These are phyloP conservation scores for Procavia capensis DNA, from an alignment of 2,113 vertebrate species.

Conservation along the genomic window DNA sequence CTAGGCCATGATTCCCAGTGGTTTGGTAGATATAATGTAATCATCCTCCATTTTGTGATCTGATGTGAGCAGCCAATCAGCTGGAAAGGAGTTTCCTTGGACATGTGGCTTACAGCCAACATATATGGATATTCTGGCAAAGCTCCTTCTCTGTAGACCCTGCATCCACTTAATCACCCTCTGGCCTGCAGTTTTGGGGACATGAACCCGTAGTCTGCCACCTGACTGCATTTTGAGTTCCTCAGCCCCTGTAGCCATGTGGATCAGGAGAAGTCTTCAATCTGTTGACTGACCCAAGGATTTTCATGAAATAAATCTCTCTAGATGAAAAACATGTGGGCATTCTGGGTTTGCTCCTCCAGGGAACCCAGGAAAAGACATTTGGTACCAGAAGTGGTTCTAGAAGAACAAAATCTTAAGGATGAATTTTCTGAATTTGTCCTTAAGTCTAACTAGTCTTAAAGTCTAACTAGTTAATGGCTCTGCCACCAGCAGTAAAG, in stretches of 20 bases:
- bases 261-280: not conserved
- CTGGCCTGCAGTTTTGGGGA: not conserved
- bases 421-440: no score
- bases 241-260: not conserved
- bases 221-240: not conserved
- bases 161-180: not conserved
- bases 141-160: not conserved
- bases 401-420: no score
- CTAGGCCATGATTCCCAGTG: not conserved
- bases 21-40: not conserved
- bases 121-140: not conserved
- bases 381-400: no score
- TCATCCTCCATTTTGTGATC: not conserved
- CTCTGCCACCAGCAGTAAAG: no score
- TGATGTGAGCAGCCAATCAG: not conserved
- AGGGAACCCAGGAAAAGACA: no score
- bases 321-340: no score
- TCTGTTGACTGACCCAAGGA: no score
- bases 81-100: not conserved
- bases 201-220: not conserved
- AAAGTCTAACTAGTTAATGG: no score
- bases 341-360: no score
- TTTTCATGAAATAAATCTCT: no score
- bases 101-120: not conserved
- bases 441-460: no score